Conservation (phyloP, 2,113 vertebrate species). For the Tachysurus fulvidraco region DNA sequence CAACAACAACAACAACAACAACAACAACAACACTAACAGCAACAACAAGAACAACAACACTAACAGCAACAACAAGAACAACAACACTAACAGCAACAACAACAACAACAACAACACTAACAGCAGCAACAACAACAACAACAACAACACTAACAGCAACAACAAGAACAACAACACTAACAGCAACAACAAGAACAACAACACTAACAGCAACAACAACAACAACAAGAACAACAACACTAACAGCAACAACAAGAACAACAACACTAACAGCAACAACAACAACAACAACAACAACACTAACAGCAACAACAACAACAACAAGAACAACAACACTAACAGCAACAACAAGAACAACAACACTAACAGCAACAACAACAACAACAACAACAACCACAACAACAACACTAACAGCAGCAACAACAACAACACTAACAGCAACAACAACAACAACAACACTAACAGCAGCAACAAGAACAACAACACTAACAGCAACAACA, state of each 20-base stretch:
- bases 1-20: not conserved
- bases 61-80: not conserved
- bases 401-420: too few relatives aligned
- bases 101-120: not conserved
- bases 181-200: not conserved
- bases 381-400: too few relatives aligned
- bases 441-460: too few relatives aligned
- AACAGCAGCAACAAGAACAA: too few relatives aligned
- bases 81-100: not conserved
- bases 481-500: too few relatives aligned
- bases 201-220: not conserved
- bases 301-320: too few relatives aligned
- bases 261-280: not conserved
- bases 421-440: too few relatives aligned
- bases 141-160: not conserved
- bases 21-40: not conserved
- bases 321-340: too few relatives aligned
- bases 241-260: not conserved
- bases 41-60: not conserved
- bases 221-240: not conserved
- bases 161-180: not conserved
- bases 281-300: not conserved
- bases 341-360: too few relatives aligned
- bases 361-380: too few relatives aligned
- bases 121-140: not conserved